Conservation (phyloP, 2,113 vertebrate species). For the Balaeniceps rex region DNA sequence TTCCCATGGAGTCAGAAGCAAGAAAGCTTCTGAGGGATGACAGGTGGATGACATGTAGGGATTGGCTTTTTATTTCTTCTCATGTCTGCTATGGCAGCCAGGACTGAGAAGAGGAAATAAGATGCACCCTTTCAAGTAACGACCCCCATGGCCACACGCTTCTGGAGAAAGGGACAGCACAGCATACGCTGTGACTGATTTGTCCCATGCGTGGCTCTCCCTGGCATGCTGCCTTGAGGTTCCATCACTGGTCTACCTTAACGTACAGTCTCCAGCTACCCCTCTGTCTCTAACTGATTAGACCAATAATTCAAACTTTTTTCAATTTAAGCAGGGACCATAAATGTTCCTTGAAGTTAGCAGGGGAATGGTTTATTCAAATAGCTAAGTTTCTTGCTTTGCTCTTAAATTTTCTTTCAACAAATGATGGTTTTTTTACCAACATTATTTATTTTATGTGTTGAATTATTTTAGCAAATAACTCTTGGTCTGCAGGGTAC, state of each 20-base stretch:
- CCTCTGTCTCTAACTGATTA: not conserved
- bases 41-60: not conserved
- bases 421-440: not conserved
- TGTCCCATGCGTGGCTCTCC: not conserved
- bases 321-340: not conserved
- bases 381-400: not conserved
- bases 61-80: not conserved
- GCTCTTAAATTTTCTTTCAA: conserved; percentile 3
- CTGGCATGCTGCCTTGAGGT: not conserved
- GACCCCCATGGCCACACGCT: rapidly evolving
- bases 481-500: conserved; percentile 12
- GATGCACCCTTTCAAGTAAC: not conserved
- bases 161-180: not conserved
- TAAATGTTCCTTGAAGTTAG: not conserved
- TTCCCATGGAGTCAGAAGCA: not conserved
- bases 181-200: not conserved
- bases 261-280: not conserved
- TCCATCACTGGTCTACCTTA: not conserved
- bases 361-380: not conserved
- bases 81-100: not conserved
- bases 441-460: conserved; percentile 1
- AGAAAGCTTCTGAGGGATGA: not conserved
- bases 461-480: conserved; percentile 53
- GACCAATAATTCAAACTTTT: not conserved
- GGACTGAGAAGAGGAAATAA: not conserved